Evolutionary conservation across 1,140 invertebrate species (phyloP), one percentile per base, ranked within the genome.

Genomic region (Apolygus lucorum): DNA sequence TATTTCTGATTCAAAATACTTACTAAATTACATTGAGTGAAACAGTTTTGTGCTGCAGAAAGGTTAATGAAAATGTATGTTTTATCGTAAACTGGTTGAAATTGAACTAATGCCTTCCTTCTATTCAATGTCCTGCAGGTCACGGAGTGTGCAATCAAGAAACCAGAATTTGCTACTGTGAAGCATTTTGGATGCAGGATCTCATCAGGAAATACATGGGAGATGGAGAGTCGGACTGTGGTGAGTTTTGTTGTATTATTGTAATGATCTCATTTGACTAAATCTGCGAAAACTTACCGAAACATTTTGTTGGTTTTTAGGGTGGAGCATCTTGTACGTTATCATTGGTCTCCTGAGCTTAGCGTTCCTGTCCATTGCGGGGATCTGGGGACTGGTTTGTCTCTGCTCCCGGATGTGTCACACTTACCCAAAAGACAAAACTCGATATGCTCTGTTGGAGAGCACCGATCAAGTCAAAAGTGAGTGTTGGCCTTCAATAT

Each of bases 131-230:
- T n/a, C n/a, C n/a, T n/a, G n/a, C 80, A 80, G 85, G 89, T 1
- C 93, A 96, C 80, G 95, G 94, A 52, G 84, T 86, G 22, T 97
- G 95, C 79, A 88, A 95, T 79, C 87, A 90, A 76, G 84, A 87
- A 72, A 89, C 90, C 11, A 84, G 93, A 75, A 83, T 86, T 65
- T 98, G 95, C 76, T 82, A 91, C 63, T 98, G 95, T 81, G 92
- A 96, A 80, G 90, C 92, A 28, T 97, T 96, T 82, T 98, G 94
- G 94, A 96, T 96, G 92, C 88, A 93, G 76, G 87, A 89, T 78
- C 78, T 87, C 64, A 81, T 90, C 76, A 80, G 85, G 72, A 82
- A 83, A 71, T 80, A 85, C 78, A 82, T 86, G 77, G 81, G 83
- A 70, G 83, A 85, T 75, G 83, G 83, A 29, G 86, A 90, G 74